phyloP scores from a whole-genome alignment of 1,140 invertebrate genomes.

The Hormaphis cornu region DNA sequence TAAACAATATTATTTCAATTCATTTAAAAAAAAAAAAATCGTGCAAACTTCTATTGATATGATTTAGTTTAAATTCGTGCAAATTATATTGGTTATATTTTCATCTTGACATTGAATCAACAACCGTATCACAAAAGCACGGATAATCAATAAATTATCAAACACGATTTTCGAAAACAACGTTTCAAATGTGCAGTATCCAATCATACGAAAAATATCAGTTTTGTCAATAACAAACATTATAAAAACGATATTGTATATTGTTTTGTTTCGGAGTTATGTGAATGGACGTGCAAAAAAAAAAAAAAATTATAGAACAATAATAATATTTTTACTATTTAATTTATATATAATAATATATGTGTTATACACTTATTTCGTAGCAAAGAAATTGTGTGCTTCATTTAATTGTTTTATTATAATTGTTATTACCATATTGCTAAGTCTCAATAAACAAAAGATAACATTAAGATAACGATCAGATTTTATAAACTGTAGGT shows the following conservation, averaged over 20 bases:
- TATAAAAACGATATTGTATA: no score
- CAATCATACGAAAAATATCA: not conserved
- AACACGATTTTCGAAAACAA: not conserved
- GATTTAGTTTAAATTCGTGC: slow-evolving; percentile 31
- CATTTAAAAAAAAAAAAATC: slow-evolving; percentile 11
- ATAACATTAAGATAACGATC: slow-evolving; percentile 11
- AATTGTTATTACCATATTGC: not conserved
- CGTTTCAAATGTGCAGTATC: not conserved
- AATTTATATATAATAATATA: not conserved
- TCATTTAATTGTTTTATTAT: not conserved
- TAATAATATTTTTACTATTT: slow-evolving; percentile 1
- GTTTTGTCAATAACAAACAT: not conserved
- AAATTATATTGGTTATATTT: slow-evolving; percentile 20
- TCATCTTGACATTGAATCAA: slow-evolving; percentile 5
- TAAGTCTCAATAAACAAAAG: not conserved
- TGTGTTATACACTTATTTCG: no score
- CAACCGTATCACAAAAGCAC: slow-evolving; percentile 24
- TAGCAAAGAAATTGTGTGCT: not conserved
- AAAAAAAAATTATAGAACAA: not conserved
- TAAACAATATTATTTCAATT: slow-evolving; percentile 7
- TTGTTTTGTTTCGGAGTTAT: no score
- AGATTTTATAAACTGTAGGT: not conserved
- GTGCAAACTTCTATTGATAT: slow-evolving; percentile 26
- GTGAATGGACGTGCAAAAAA: not conserved
- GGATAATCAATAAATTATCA: not conserved